Percentiles rank a stretch among this genome's conserved stretches.
Conservation (phyloP, 2,888 invertebrate genomes). For the Parnassius mnemosyne region DNA sequence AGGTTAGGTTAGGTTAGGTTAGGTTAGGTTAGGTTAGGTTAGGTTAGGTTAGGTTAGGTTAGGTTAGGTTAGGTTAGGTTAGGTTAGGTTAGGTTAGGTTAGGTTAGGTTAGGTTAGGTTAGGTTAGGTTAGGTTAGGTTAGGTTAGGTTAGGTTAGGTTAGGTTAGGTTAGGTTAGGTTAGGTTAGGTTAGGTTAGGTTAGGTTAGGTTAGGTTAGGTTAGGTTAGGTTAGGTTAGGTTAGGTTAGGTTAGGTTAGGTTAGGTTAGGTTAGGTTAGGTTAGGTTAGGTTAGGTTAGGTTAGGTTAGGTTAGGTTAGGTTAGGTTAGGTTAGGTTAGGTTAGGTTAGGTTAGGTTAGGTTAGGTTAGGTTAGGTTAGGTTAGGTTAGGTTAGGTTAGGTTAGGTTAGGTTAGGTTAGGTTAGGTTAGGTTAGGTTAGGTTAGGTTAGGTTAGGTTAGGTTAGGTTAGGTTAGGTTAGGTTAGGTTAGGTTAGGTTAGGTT, state of each 20-base stretch:
- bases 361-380: conserved; percentile 15
- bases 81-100: too few species aligned
- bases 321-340: conserved; percentile 15
- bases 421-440: conserved; percentile 15
- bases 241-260: conserved; percentile 15
- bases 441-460: conserved; percentile 15
- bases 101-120: conserved; percentile 15
- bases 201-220: conserved; percentile 15
- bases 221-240: conserved; percentile 15
- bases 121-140: conserved; percentile 15
- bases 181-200: conserved; percentile 15
- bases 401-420: conserved; percentile 15
- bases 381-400: conserved; percentile 15
- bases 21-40: too few species aligned
- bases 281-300: conserved; percentile 15
- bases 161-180: conserved; percentile 15
- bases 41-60: too few species aligned
- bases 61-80: too few species aligned
- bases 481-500: conserved; percentile 15
- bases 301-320: conserved; percentile 15
- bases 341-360: conserved; percentile 15
- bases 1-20: too few species aligned
- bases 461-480: conserved; percentile 15
- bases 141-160: conserved; percentile 15
- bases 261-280: conserved; percentile 15